phyloP scores from a whole-genome alignment of 2,797 vertebrate species.

The Hozukius guyotensis region DNA sequence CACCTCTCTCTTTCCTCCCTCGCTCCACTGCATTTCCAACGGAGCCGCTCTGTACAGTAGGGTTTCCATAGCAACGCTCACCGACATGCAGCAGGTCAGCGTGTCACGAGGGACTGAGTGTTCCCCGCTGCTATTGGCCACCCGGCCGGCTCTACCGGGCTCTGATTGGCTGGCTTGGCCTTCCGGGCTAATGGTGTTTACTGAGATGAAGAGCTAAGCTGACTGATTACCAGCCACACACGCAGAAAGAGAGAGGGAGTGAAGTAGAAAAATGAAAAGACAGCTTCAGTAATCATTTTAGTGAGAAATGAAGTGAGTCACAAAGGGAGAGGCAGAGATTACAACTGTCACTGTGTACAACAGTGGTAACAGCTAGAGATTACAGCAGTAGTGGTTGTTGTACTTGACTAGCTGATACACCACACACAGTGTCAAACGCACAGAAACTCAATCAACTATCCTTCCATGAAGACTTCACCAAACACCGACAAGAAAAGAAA shows the following conservation, averaged over 20 bases:
- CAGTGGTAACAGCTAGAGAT: slow-evolving; percentile 25
- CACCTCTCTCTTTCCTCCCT: slow-evolving; percentile 59
- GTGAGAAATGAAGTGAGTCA: slow-evolving; percentile 54
- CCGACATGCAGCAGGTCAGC: slow-evolving; percentile 83
- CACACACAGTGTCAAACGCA: slow-evolving; percentile 7
- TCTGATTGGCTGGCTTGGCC: slow-evolving; percentile 79
- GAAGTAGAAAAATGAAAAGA: slow-evolving; percentile 50
- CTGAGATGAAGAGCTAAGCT: slow-evolving; percentile 82
- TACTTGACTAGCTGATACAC: slow-evolving; percentile 25
- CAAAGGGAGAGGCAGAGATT: slow-evolving; percentile 54
- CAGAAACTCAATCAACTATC: background rate
- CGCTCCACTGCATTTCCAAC: slow-evolving; percentile 62
- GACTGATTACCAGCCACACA: slow-evolving; percentile 74
- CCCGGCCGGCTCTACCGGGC: slow-evolving; percentile 6
- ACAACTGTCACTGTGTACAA: slow-evolving; percentile 39
- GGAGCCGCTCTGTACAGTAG: slow-evolving; percentile 77
- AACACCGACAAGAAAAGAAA: background rate
- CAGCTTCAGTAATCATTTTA: slow-evolving; percentile 60
- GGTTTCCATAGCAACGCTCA: slow-evolving; percentile 85
- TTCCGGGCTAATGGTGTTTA: slow-evolving; percentile 84
- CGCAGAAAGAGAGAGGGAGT: slow-evolving; percentile 23
- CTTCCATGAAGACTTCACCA: background rate
- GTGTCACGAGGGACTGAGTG: slow-evolving; percentile 78
- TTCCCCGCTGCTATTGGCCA: slow-evolving; percentile 75
- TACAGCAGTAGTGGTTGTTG: slow-evolving; percentile 20